Conservation (phyloP, 2,797 vertebrate species). For the Sebastes hubbsi region DNA sequence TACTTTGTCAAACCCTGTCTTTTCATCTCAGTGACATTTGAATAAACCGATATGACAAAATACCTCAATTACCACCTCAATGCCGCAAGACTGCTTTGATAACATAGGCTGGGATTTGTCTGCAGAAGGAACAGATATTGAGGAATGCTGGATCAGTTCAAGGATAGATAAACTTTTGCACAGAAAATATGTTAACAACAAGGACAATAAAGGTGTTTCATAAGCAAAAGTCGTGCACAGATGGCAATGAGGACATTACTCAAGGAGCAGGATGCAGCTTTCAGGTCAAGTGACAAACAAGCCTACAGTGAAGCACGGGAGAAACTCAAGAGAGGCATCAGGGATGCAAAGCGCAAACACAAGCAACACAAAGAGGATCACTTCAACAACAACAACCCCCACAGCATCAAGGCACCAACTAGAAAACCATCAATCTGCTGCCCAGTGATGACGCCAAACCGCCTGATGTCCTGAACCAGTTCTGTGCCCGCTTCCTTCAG, state of each 20-base stretch:
- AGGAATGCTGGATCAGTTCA: neutral
- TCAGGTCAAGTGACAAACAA: neutral
- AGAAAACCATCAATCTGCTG: neutral
- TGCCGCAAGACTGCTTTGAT: neutral
- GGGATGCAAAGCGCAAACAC: neutral
- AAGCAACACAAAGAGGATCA: neutral
- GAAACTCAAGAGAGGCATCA: neutral
- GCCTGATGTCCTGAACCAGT: neutral
- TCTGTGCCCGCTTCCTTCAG: neutral
- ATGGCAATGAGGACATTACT: neutral
- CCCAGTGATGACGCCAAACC: neutral
- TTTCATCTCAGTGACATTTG: conserved; percentile 25
- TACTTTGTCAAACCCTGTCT: neutral
- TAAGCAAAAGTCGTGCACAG: too few species aligned
- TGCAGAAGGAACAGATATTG: neutral
- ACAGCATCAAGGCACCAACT: neutral
- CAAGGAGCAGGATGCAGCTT: neutral
- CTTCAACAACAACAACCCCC: neutral
- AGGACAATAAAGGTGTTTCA: neutral
- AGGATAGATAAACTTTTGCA: neutral
- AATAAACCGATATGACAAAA: conserved; percentile 11
- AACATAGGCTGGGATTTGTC: neutral
- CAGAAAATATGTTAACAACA: neutral
- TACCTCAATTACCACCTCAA: neutral
- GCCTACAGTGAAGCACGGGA: neutral